These are phyloP conservation scores for Anthonomus grandis DNA, from an alignment of 1,140 invertebrate genomes.

Conservation along the genomic window DNA sequence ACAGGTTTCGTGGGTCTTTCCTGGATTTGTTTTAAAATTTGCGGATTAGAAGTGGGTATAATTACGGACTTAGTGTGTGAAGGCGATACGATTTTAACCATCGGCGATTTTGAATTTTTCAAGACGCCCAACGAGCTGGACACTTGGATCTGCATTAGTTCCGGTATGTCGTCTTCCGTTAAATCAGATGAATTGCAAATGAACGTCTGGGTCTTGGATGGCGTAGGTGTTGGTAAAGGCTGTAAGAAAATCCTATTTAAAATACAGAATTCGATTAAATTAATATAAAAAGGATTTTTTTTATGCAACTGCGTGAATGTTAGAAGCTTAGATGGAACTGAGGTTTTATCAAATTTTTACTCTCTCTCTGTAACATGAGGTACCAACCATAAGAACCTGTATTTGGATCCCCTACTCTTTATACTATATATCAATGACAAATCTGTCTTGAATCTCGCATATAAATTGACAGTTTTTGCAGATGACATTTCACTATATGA, in stretches of 20 bases:
- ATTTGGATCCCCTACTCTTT: background rate
- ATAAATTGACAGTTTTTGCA: background rate
- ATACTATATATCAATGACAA: background rate
- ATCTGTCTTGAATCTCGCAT: background rate
- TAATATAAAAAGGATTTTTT: too few relatives aligned
- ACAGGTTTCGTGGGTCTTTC: constrained; percentile 33
- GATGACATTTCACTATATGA: background rate
- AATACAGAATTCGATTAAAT: too few relatives aligned
- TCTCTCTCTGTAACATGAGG: too few relatives aligned
- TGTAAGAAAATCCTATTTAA: too few relatives aligned
- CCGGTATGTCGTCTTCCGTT: constrained; percentile 12
- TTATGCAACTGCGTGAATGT: background rate
- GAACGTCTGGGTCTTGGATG: too few relatives aligned
- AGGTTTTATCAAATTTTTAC: background rate
- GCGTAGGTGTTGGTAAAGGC: too few relatives aligned
- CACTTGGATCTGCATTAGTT: constrained; percentile 18
- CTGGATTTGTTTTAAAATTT: constrained; percentile 39
- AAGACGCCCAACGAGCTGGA: constrained; percentile 11
- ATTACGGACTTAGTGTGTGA: constrained; percentile 45
- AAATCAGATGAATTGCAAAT: too few relatives aligned
- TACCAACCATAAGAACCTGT: background rate
- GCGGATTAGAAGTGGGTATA: constrained; percentile 35
- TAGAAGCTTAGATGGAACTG: constrained; percentile 13
- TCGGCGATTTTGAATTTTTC: constrained; percentile 12
- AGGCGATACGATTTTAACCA: constrained; percentile 47